phyloP scores from a whole-genome alignment of 2,797 vertebrate genomes.

The Danio aesculapii region DNA sequence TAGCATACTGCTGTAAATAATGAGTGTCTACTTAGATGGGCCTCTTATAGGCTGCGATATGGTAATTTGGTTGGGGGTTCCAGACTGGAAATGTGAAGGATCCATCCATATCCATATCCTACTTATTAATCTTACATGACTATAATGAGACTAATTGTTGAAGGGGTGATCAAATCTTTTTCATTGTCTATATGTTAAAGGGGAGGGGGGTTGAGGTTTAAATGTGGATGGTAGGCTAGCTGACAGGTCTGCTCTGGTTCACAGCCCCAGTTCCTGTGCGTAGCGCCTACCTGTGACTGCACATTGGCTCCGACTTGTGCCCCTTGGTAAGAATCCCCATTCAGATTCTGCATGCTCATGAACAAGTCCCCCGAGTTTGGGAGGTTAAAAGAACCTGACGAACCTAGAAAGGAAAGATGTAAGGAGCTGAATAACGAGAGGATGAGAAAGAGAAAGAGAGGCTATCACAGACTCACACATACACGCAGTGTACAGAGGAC shows the following conservation, averaged over 20 bases:
- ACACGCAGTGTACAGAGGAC: slow-evolving; percentile 50
- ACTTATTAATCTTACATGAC: slow-evolving; percentile 46
- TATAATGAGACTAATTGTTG: slow-evolving; percentile 43
- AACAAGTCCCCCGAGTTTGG: slow-evolving; percentile 99
- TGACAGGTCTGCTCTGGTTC: slow-evolving; percentile 72
- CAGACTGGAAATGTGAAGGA: slow-evolving; percentile 41
- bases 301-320: slow-evolving; percentile 99
- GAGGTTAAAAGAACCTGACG: slow-evolving; percentile 99
- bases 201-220: slow-evolving; percentile 67
- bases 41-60: slow-evolving; percentile 61
- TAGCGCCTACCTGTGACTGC: slow-evolving; percentile 99
- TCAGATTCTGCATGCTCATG: slow-evolving; percentile 99
- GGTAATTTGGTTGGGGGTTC: slow-evolving; percentile 73
- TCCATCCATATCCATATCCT: slow-evolving; percentile 70
- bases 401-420: slow-evolving; percentile 99
- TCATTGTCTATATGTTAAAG: slow-evolving; percentile 37
- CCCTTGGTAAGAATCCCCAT: slow-evolving; percentile 99
- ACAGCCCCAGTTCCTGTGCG: slow-evolving; percentile 74
- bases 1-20: slow-evolving; percentile 57
- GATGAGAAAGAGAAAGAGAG: slow-evolving; percentile 80
- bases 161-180: slow-evolving; percentile 24
- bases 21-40: slow-evolving; percentile 45
- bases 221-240: slow-evolving; percentile 80
- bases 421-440: slow-evolving; percentile 96
- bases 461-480: slow-evolving; percentile 65